Evolutionary conservation across 2,888 invertebrate genomes (phyloP).

Genomic region (Yponomeuta malinellus): DNA sequence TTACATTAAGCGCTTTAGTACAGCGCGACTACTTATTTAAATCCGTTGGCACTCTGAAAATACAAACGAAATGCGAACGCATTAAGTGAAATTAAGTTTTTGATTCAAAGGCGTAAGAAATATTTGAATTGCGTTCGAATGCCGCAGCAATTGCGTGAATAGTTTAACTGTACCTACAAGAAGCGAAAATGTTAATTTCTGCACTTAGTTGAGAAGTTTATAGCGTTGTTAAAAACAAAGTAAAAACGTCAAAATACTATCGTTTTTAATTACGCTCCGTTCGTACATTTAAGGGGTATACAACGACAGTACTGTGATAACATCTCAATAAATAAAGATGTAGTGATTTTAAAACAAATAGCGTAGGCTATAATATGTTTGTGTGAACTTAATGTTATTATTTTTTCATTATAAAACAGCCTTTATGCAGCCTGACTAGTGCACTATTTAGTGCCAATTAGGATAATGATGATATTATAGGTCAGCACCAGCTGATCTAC

Average conservation of each 20-base stretch:
- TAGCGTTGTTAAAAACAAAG: neutral
- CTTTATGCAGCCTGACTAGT: too few relatives aligned
- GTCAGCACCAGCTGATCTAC: too few relatives aligned
- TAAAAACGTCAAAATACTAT: neutral
- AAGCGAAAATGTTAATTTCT: neutral
- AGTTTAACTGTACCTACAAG: neutral
- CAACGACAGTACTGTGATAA: neutral
- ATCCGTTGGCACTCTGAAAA: neutral
- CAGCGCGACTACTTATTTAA: neutral
- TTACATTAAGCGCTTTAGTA: neutral
- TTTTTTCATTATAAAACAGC: too few relatives aligned
- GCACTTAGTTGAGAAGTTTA: neutral
- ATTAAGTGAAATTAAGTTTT: neutral
- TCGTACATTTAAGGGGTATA: neutral
- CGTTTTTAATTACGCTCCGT: neutral
- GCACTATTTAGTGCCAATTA: too few relatives aligned
- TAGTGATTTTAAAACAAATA: neutral
- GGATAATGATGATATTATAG: too few relatives aligned
- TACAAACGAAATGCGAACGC: neutral
- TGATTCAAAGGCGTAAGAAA: neutral
- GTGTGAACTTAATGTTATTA: too few relatives aligned
- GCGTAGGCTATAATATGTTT: too few relatives aligned
- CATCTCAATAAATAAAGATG: neutral
- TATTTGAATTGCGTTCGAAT: neutral
- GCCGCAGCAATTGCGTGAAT: neutral